Evolutionary conservation across 1,140 invertebrate genomes (phyloP).

Genomic region (Coenobita brevimanus): DNA sequence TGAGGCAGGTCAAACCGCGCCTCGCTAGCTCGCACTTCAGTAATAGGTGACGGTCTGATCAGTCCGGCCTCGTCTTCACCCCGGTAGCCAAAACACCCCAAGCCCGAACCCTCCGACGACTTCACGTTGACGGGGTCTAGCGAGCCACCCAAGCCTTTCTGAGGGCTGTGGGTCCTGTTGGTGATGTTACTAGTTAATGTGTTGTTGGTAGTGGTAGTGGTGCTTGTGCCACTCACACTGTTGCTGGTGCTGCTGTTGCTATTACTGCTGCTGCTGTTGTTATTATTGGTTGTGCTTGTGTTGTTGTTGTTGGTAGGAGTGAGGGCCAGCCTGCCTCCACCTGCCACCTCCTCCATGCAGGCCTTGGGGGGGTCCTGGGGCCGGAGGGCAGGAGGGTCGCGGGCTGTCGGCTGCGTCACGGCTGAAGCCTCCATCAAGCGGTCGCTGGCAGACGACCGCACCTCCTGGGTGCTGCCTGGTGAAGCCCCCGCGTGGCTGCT

Average conservation of each 20-base stretch:
- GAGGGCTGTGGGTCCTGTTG: conserved; percentile 35
- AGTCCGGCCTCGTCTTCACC: conserved; percentile 65
- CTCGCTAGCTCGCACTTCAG: conserved; percentile 62
- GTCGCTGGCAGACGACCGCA: conserved; percentile 31
- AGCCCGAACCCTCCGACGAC: conserved; percentile 51
- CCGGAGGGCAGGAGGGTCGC: conserved; percentile 43
- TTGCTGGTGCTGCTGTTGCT: conserved; percentile 22
- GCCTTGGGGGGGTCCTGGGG: conserved; percentile 53
- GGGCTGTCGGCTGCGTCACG: conserved; percentile 32
- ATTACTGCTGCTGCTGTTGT: conserved; percentile 58
- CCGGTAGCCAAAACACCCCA: conserved; percentile 66
- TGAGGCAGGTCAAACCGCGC: conserved; percentile 60
- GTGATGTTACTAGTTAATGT: conserved; percentile 6
- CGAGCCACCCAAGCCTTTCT: conserved; percentile 33
- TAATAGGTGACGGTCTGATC: conserved; percentile 60
- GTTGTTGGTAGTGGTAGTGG: conserved; percentile 3
- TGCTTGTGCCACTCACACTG: background rate
- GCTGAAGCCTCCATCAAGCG: conserved; percentile 61
- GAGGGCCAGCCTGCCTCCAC: conserved; percentile 59
- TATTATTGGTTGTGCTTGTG: conserved; percentile 65
- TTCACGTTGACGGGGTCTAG: conserved; percentile 56
- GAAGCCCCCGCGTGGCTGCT: conserved; percentile 31
- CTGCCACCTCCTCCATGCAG: conserved; percentile 61
- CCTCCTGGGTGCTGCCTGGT: conserved; percentile 24
- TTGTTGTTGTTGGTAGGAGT: conserved; percentile 68